Base-by-base conservation (phyloP, 2,797 vertebrate genomes). In the Argya squamiceps region DNA sequence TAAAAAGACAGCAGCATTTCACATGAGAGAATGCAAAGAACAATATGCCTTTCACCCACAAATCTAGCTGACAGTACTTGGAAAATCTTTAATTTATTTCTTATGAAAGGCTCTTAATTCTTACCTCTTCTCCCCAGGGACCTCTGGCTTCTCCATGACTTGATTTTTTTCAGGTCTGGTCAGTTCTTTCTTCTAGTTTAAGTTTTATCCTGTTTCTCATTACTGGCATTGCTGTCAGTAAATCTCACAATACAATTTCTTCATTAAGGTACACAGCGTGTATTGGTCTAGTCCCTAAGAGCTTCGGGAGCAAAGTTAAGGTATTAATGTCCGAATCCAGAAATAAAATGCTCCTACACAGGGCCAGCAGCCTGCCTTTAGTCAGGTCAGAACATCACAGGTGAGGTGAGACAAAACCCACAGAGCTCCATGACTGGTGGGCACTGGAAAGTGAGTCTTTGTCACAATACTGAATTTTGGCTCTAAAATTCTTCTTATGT, bases 171-270 rank as follows among this genome's bases (percentile, higher is more conserved):
- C 27, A 68, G 74, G 52, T 76, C 62, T 93, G 93, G 30, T 59
- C 50, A 89, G 49, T 65, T 53, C 10, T 64, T 86, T 95, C 65
- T 88, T 89, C 58, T 67, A 87, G 37, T 90, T 96, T 91, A 79
- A 93, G 49, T 95, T 96, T 96, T 92, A 94, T 92, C 52, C 73
- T 92, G 47, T 84, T 97, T 96, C 93, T 97, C 44, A 30, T 94
- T 96, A 95, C 68, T 41, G 12, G 20, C 67, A 55, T 87, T 97
- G 95, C 78, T 96, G 84, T 77, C 94, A 98, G 95, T 84, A 92
- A 77, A 92, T 92, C 69, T 91, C 79, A 37, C 94, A 88, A 89
- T 94, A 79, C 88, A 55, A 84, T 92, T 97, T 96, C 52, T 88
- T 97, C 88, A 50, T 96, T 93, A 95, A 32, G 41, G 69, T 92